These are phyloP conservation scores for Gymnocephalus cernua DNA, from an alignment of 2,113 vertebrate genomes.

Conservation along the genomic window DNA sequence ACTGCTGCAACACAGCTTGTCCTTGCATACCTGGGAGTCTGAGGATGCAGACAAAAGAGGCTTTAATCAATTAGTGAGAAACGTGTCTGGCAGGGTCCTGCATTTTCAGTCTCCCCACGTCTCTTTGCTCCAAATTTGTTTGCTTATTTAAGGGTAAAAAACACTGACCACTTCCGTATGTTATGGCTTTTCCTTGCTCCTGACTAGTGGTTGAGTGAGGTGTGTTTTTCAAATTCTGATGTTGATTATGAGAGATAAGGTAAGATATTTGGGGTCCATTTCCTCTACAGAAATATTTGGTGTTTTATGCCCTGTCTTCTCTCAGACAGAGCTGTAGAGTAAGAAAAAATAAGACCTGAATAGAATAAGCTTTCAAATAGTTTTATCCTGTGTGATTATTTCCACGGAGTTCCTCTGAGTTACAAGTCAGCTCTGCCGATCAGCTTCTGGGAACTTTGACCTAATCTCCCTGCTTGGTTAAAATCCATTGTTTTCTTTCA, in stretches of 20 bases:
- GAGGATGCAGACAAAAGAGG: constrained; percentile 51
- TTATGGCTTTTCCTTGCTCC: constrained; percentile 40
- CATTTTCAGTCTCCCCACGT: constrained; percentile 49
- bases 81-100: constrained; percentile 56
- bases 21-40: constrained; percentile 45
- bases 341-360: not conserved
- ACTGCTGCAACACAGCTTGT: constrained; percentile 42
- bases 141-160: constrained; percentile 62
- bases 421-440: not conserved
- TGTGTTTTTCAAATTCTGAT: constrained; percentile 25
- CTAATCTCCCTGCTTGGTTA: not conserved
- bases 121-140: constrained; percentile 56
- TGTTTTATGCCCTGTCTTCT: constrained; percentile 1
- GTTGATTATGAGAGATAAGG: constrained; percentile 14
- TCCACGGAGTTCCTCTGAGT: not conserved
- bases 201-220: not conserved
- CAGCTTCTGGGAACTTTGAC: not conserved
- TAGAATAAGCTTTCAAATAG: not conserved
- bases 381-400: constrained; percentile 11
- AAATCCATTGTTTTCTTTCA: not conserved
- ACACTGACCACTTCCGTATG: constrained; percentile 64
- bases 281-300: not conserved
- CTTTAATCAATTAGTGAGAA: constrained; percentile 72
- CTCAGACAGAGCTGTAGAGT: not conserved
- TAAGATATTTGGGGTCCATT: constrained; percentile 3